These are phyloP conservation scores for Cyclophora albipunctata DNA, from an alignment of 2,888 invertebrate genomes.

Conservation along the genomic window DNA sequence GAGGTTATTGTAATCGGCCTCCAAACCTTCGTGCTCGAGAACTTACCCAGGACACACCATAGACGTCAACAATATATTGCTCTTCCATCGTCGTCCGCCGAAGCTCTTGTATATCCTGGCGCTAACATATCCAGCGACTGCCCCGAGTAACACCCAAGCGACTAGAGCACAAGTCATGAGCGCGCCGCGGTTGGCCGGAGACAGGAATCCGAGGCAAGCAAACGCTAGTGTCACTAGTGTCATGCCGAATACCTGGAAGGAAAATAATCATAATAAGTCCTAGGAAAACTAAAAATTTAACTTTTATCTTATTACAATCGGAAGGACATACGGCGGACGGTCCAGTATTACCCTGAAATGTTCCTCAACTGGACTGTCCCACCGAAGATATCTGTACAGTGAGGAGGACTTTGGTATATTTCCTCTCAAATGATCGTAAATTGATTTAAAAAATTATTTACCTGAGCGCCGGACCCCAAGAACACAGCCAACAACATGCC, in stretches of 20 bases:
- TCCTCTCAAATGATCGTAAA: neutral
- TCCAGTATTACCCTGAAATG: too few species aligned
- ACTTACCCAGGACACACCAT: constrained; percentile 96
- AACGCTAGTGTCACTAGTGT: constrained; percentile 95
- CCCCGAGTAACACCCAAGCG: constrained; percentile 96
- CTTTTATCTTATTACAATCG: too few species aligned
- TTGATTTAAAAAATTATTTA: constrained; percentile 35
- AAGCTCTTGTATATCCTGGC: constrained; percentile 99
- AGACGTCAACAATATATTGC: constrained; percentile 96
- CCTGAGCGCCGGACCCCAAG: constrained; percentile 97
- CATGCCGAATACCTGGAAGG: constrained; percentile 85
- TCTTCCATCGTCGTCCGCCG: constrained; percentile 99
- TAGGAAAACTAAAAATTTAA: too few species aligned
- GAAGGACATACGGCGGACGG: too few species aligned
- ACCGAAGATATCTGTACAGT: neutral
- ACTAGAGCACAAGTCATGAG: constrained; percentile 99
- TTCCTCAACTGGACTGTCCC: too few species aligned
- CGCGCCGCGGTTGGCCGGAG: constrained; percentile 98
- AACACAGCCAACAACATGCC: constrained; percentile 97
- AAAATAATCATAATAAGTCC: neutral
- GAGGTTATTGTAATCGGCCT: too few species aligned
- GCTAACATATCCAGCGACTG: constrained; percentile 97
- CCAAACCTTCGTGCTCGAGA: too few species aligned
- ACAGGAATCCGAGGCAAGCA: constrained; percentile 98
- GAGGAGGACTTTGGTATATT: neutral